Evolutionary conservation across 2,888 invertebrate genomes (phyloP).

Genomic region (Andrena haemorrhoa): DNA sequence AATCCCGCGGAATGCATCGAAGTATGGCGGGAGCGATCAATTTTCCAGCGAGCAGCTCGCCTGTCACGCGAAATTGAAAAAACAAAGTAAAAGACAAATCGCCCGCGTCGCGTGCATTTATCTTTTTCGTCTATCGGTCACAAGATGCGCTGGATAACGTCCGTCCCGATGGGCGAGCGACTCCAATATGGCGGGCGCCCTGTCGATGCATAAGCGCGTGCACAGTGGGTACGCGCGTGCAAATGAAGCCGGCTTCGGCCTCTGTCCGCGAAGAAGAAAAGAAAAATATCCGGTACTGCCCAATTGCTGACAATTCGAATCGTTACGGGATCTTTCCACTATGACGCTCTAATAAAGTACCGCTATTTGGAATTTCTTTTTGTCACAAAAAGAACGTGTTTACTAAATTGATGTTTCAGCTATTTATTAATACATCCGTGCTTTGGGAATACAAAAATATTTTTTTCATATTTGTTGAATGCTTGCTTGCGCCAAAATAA

Average conservation of each 20-base stretch:
- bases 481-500: no score
- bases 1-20: neutral
- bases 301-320: constrained; percentile 52
- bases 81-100: neutral
- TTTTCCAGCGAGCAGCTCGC: constrained; percentile 1
- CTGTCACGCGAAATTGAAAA: constrained; percentile 33
- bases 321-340: constrained; percentile 8
- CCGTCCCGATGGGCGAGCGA: constrained; percentile 27
- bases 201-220: constrained; percentile 32
- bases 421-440: no score
- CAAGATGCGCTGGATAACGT: constrained; percentile 52
- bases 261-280: constrained; percentile 1
- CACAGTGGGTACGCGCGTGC: constrained; percentile 12
- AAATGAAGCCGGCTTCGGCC: constrained; percentile 25
- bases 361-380: no score
- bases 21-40: constrained; percentile 2
- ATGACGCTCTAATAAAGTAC: no score
- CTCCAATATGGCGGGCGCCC: constrained; percentile 42
- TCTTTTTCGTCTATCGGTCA: constrained; percentile 45
- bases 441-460: no score
- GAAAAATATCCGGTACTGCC: constrained; percentile 16
- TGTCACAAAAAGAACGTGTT: no score
- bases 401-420: no score
- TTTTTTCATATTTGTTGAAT: no score
- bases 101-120: constrained; percentile 26